Conservation (phyloP, 2,797 vertebrate genomes). For the Balearica regulorum region DNA sequence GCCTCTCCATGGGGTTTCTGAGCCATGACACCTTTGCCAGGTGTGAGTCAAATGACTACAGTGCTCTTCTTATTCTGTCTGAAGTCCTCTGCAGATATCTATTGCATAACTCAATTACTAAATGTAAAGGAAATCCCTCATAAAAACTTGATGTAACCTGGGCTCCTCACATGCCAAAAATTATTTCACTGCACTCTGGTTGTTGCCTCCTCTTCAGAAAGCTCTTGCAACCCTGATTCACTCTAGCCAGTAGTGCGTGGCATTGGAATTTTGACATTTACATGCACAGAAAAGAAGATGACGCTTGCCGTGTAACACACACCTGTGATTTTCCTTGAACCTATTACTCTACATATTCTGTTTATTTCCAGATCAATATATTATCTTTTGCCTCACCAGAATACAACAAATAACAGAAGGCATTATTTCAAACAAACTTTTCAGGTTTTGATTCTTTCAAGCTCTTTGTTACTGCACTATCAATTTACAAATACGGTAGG, state of each 20-base stretch:
- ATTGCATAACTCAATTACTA: not conserved
- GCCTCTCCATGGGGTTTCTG: not conserved
- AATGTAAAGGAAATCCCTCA: not conserved
- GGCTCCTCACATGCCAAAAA: not conserved
- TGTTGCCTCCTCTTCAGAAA: not conserved
- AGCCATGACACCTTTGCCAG: not conserved
- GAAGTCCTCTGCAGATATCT: not conserved
- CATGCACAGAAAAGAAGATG: not conserved
- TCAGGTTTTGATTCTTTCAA: not conserved
- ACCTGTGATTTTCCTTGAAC: not conserved
- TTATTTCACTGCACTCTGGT: not conserved
- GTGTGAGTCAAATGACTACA: not conserved
- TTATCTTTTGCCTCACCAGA: not conserved
- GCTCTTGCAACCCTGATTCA: not conserved
- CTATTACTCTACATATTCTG: not conserved
- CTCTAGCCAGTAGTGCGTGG: not conserved
- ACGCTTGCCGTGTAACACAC: not conserved
- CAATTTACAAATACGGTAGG: not conserved
- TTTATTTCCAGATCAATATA: not conserved
- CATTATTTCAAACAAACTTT: not conserved
- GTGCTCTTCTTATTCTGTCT: not conserved
- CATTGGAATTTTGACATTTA: not conserved
- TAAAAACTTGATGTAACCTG: not conserved
- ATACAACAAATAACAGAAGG: not conserved
- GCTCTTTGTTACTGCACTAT: not conserved